phyloP scores from a whole-genome alignment of 2,113 vertebrate genomes.

The Cynopterus brachyotis region DNA sequence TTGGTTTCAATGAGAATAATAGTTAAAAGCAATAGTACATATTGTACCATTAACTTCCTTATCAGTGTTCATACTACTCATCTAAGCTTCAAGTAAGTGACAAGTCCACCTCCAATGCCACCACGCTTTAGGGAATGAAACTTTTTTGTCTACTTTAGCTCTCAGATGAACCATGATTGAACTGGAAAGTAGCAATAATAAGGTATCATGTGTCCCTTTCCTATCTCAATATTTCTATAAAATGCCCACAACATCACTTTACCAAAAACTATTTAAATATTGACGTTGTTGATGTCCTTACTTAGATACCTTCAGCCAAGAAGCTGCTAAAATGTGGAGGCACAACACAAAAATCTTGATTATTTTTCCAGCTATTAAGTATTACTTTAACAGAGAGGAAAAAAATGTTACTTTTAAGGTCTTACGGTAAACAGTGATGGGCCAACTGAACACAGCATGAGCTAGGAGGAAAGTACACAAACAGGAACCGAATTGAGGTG shows the following conservation, averaged over 20 bases:
- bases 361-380: not conserved
- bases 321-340: not conserved
- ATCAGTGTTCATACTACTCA: not conserved
- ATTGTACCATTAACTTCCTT: not conserved
- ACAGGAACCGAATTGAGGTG: not conserved
- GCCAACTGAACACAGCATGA: not conserved
- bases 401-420: not conserved
- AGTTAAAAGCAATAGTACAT: not conserved
- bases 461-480: not conserved
- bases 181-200: not conserved
- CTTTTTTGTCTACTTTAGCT: not conserved
- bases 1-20: not conserved
- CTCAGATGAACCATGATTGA: not conserved
- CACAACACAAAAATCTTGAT: not conserved
- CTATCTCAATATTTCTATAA: not conserved
- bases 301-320: not conserved
- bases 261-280: not conserved
- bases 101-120: not conserved
- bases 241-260: not conserved
- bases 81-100: not conserved
- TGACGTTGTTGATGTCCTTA: not conserved
- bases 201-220: not conserved
- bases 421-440: not conserved
- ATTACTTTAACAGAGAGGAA: not conserved
- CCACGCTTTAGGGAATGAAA: not conserved